Conservation (phyloP, 2,797 vertebrate species). For the Enteromius trimaculatus region DNA sequence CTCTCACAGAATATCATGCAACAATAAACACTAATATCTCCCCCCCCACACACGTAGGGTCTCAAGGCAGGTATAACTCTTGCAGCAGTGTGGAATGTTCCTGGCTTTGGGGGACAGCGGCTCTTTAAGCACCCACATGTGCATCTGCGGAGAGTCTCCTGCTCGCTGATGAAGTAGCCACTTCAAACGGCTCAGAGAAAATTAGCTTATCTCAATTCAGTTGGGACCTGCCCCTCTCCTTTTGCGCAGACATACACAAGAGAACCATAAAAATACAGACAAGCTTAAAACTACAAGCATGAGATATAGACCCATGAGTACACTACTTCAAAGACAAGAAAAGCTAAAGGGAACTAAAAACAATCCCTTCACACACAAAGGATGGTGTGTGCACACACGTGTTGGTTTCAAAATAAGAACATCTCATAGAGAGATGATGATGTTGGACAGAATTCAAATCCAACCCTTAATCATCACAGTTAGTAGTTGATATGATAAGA, state of each 20-base stretch:
- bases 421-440: slow-evolving; percentile 11
- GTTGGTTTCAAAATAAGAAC: slow-evolving; percentile 6
- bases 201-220: slow-evolving; percentile 87
- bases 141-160: slow-evolving; percentile 72
- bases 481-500: background rate
- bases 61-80: slow-evolving; percentile 78
- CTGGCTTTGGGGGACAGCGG: slow-evolving; percentile 62
- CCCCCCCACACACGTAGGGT: slow-evolving; percentile 57
- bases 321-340: slow-evolving; percentile 50
- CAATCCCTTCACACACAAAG: slow-evolving; percentile 43
- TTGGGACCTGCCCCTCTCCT: slow-evolving; percentile 71
- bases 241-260: slow-evolving; percentile 52
- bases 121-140: slow-evolving; percentile 75
- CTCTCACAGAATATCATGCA: slow-evolving; percentile 43
- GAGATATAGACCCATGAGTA: slow-evolving; percentile 29
- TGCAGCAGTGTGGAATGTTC: slow-evolving; percentile 70
- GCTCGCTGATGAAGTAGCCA: slow-evolving; percentile 82
- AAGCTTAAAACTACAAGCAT: slow-evolving; percentile 29
- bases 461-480: background rate
- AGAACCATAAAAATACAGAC: slow-evolving; percentile 33
- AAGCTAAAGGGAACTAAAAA: slow-evolving; percentile 32
- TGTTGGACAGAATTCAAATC: background rate
- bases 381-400: slow-evolving; percentile 18
- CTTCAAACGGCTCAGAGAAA: slow-evolving; percentile 89
- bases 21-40: slow-evolving; percentile 36